Conservation (phyloP, 2,797 vertebrate genomes). For the Parauchenoglanis ngamensis region DNA sequence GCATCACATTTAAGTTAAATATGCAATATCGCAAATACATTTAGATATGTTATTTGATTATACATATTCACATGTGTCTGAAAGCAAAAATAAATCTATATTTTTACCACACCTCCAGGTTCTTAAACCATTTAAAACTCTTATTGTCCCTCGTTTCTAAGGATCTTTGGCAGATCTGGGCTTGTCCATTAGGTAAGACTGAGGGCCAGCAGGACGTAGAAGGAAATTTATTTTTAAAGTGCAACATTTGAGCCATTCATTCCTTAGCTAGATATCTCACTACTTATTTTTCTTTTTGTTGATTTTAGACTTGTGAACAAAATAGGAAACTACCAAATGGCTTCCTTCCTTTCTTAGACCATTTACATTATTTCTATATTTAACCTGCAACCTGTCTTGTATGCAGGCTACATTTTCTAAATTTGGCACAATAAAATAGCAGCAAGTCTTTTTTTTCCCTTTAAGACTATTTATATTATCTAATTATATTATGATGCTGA, state of each 20-base stretch:
- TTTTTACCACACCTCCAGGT: conserved; percentile 12
- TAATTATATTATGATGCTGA: conserved; percentile 3
- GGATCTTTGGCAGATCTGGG: conserved; percentile 73
- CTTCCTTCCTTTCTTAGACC: neutral
- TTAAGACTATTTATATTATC: conserved; percentile 10
- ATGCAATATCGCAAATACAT: conserved; percentile 43
- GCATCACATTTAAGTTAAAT: conserved; percentile 49
- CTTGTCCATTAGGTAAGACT: conserved; percentile 59
- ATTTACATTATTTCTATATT: neutral
- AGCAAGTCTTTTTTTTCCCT: conserved; percentile 23
- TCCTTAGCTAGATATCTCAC: conserved; percentile 1
- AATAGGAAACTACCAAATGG: conserved; percentile 11
- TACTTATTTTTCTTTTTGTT: neutral
- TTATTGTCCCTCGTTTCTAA: conserved; percentile 41
- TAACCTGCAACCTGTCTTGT: neutral
- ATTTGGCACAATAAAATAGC: conserved; percentile 52
- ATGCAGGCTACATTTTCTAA: neutral
- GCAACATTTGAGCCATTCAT: conserved; percentile 30
- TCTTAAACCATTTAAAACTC: conserved; percentile 38
- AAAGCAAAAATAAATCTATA: conserved; percentile 53
- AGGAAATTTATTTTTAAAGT: conserved; percentile 74
- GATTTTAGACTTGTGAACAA: neutral
- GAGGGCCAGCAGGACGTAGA: conserved; percentile 56
- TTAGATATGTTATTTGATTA: conserved; percentile 48
- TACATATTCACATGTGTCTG: conserved; percentile 40